Percentiles rank a stretch among this genome's conserved stretches.
phyloP scores from a whole-genome alignment of 2,888 invertebrate genomes.

The Siphonodentalium dalli region DNA sequence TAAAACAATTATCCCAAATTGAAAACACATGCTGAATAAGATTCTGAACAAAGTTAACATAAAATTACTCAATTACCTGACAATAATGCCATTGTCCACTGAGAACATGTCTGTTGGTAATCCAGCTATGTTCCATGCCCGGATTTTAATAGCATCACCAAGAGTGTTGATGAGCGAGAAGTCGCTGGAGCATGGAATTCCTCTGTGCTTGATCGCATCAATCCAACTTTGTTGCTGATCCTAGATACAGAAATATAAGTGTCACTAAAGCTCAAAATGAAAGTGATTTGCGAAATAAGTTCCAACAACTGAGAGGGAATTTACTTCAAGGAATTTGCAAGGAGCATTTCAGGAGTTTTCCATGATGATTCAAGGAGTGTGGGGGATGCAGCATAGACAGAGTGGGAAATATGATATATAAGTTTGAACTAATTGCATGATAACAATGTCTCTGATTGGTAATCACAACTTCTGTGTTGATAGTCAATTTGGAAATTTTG shows the following conservation, averaged over 20 bases:
- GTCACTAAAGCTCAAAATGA: background rate
- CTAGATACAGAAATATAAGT: slow-evolving; percentile 37
- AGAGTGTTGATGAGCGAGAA: slow-evolving; percentile 73
- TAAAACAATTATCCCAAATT: too few species aligned
- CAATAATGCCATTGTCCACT: slow-evolving; percentile 67
- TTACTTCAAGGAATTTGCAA: background rate
- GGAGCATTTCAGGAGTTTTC: background rate
- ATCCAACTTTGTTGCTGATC: slow-evolving; percentile 80
- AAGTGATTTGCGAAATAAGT: background rate
- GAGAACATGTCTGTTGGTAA: slow-evolving; percentile 67
- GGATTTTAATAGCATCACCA: slow-evolving; percentile 65
- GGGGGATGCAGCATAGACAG: too few species aligned
- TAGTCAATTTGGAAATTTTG: too few species aligned
- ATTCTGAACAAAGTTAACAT: background rate
- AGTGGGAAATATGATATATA: too few species aligned
- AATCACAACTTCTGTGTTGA: too few species aligned
- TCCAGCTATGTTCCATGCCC: slow-evolving; percentile 67
- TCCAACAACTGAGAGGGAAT: too few species aligned
- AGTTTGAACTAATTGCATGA: too few species aligned
- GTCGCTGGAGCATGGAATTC: slow-evolving; percentile 78
- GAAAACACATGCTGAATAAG: background rate
- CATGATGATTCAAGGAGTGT: too few species aligned
- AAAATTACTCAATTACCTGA: slow-evolving; percentile 52
- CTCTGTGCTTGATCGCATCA: slow-evolving; percentile 73
- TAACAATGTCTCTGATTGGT: too few species aligned